phyloP scores from a whole-genome alignment of 2,888 invertebrate species.

The Ophioninae sp. region DNA sequence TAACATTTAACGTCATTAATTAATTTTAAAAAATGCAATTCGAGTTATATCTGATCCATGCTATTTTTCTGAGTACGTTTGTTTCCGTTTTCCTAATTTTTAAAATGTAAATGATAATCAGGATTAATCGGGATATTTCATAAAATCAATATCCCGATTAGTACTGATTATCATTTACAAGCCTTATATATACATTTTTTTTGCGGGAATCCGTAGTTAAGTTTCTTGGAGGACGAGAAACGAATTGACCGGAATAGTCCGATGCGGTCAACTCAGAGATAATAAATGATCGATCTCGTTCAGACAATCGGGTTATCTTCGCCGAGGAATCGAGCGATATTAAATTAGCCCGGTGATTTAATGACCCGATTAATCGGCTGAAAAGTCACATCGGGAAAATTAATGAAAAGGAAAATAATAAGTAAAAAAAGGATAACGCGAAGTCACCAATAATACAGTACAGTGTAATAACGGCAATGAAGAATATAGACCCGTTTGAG shows the following conservation, averaged over 20 bases:
- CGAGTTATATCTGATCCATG: too few species aligned
- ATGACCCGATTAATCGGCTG: constrained; percentile 33
- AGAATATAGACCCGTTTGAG: constrained; percentile 1
- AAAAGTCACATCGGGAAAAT: constrained; percentile 44
- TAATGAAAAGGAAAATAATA: constrained; percentile 21
- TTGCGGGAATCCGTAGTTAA: background rate
- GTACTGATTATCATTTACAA: background rate
- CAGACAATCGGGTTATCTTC: constrained; percentile 35
- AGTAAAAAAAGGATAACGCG: constrained; percentile 12
- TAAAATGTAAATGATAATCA: too few species aligned
- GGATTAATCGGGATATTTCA: too few species aligned
- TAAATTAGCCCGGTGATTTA: constrained; percentile 50
- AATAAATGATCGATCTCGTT: constrained; percentile 46
- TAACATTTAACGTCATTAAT: too few species aligned
- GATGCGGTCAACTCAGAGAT: constrained; percentile 12
- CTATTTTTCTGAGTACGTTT: too few species aligned
- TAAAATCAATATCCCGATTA: background rate
- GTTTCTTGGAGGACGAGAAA: constrained; percentile 4
- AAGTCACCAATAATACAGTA: constrained; percentile 31
- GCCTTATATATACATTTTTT: background rate
- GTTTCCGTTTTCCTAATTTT: too few species aligned
- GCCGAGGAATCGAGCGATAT: constrained; percentile 16
- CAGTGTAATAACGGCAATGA: constrained; percentile 12
- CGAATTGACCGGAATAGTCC: constrained; percentile 1
- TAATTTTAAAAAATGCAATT: too few species aligned